These are phyloP conservation scores for Syngnathus scovelli DNA, from an alignment of 2,113 vertebrate species.

Conservation along the genomic window DNA sequence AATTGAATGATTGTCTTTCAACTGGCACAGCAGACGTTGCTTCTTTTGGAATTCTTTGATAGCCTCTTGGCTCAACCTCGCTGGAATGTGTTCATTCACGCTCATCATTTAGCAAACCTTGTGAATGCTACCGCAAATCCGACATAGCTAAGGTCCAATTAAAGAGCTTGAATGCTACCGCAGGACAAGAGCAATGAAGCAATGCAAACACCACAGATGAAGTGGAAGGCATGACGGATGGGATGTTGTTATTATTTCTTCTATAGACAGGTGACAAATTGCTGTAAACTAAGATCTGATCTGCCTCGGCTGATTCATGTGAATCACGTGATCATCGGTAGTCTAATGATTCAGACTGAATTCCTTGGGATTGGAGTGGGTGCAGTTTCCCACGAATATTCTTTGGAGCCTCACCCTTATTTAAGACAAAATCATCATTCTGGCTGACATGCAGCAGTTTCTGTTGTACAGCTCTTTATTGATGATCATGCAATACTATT, in stretches of 20 bases:
- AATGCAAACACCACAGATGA: conserved; percentile 10
- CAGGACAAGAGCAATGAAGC: conserved; percentile 5
- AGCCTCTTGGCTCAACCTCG: conserved; percentile 20
- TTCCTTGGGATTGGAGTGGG: background rate
- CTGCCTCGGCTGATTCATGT: background rate
- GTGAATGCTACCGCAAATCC: conserved; percentile 10
- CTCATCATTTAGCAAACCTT: conserved; percentile 38
- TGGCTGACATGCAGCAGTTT: conserved; percentile 24
- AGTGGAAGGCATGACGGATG: conserved; percentile 15
- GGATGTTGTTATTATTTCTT: background rate
- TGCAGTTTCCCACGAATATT: background rate
- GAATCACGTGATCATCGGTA: background rate
- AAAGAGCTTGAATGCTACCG: conserved; percentile 31
- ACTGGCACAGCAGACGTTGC: conserved; percentile 23
- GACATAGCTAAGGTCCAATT: background rate
- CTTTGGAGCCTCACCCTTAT: background rate
- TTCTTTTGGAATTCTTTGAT: conserved; percentile 12
- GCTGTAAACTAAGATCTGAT: background rate
- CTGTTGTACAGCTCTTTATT: conserved; percentile 49
- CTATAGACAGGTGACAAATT: background rate
- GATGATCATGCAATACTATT: conserved; percentile 41
- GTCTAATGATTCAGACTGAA: background rate
- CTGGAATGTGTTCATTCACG: conserved; percentile 26
- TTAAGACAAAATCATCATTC: conserved; percentile 37
- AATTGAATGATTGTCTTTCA: conserved; percentile 14